Evolutionary conservation across 2,888 invertebrate genomes (phyloP).

Genomic region (Drosophila buzzatii): DNA sequence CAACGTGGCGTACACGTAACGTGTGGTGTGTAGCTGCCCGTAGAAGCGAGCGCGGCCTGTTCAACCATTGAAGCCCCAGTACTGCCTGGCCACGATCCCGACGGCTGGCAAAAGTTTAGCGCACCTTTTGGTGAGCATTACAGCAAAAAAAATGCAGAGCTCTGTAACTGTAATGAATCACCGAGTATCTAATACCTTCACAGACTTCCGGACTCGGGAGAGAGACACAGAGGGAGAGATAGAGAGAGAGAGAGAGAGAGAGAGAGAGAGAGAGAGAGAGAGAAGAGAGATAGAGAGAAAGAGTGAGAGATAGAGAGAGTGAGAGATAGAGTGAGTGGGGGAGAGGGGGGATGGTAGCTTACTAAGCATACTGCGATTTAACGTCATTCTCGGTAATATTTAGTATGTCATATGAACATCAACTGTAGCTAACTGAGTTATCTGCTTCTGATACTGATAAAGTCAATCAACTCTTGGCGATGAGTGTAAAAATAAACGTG

Average conservation of each 20-base stretch:
- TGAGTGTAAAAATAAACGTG: conserved; percentile 37
- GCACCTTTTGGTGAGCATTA: conserved; percentile 66
- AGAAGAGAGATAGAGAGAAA: no score
- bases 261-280: no score
- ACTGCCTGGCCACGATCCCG: conserved; percentile 24
- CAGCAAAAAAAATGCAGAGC: conserved; percentile 22
- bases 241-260: no score
- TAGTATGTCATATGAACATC: no score
- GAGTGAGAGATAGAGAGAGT: no score
- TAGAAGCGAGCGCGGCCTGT: conserved; percentile 7
- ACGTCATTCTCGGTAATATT: no score
- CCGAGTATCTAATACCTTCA: conserved; percentile 1
- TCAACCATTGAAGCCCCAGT: neutral
- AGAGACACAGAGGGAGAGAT: no score
- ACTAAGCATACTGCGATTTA: no score
- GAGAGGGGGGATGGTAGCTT: no score
- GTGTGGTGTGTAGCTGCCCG: conserved; percentile 57
- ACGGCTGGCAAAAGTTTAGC: conserved; percentile 55
- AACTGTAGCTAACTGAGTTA: no score
- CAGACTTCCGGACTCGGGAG: neutral
- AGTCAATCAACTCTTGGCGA: conserved; percentile 22
- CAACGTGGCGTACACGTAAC: conserved; percentile 75
- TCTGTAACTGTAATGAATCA: neutral
- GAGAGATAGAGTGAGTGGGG: no score
- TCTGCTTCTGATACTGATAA: neutral